Evolutionary conservation across 2,113 vertebrate species (phyloP), one percentile per base, ranked within the genome.

Genomic region (Aramus guarauna): DNA sequence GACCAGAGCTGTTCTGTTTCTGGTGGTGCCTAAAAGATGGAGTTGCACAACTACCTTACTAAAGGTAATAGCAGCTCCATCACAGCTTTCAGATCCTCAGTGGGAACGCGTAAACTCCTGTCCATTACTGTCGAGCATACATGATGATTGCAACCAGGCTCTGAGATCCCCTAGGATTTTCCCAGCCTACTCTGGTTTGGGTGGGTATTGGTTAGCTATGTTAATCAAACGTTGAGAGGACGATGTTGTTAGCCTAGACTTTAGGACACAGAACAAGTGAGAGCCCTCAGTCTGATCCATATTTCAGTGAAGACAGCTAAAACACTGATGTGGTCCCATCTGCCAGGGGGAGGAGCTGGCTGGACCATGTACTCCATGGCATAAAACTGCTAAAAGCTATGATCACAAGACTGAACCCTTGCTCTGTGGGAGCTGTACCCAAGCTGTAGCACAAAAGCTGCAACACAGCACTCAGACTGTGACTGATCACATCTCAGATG

Each of bases 81-180:
- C 34, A 41, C 3, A 30, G 21, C 43, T 73, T 63, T 63, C 53
- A 52, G 45, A 15, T 11, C 58, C 15, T 21, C 26, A 7, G 24
- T 18, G 36, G 43, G 11, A 56, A 48, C 4, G 45, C 37, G 12
- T 18, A 41, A 15, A 17, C 9, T 27, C 19, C 26, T 37, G 24
- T 29, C 41, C 2, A 0, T 36, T 36, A 26, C 30, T 60, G n/a
- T 27, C 45, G 45, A 53, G 26, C 2, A 0, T 16, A 5, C 12
- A 12, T 23, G 24, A 26, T 2, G 3, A 37, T 32, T 75, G 37
- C 27, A 32, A 16, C 0, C 3, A 45, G 26, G 24, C 15, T 72
- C 41, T 55, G 37, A 59, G 15, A n/a, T 78, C 19, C 36, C 24
- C 37, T 50, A 41, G 27, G 66, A 14, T 93, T 58, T 64, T 48